phyloP scores from a whole-genome alignment of 2,888 invertebrate genomes.

The Pandemis heparana region DNA sequence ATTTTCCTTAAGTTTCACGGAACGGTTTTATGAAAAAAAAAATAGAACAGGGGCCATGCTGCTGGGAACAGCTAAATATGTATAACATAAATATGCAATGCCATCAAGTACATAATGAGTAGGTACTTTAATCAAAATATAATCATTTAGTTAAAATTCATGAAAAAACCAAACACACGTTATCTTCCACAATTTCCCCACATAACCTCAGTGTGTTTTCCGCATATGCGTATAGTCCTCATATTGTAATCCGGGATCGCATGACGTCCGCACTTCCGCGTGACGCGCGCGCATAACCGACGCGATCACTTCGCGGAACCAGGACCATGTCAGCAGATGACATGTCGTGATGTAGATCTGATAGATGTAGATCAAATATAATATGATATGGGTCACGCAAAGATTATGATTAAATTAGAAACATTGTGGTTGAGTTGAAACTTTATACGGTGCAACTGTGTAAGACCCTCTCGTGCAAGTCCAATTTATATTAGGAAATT shows the following conservation, averaged over 20 bases:
- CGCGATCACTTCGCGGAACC: conserved; percentile 31
- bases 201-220: conserved; percentile 10
- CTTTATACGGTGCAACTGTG: neutral
- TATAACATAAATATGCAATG: no score
- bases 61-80: no score
- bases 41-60: no score
- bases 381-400: conserved; percentile 14
- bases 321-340: conserved; percentile 29
- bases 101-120: no score
- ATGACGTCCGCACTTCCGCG: conserved; percentile 37
- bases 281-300: conserved; percentile 28
- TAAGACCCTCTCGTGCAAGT: neutral
- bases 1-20: no score
- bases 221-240: conserved; percentile 24
- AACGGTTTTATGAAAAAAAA: no score
- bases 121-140: no score
- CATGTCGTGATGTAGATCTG: conserved; percentile 39
- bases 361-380: conserved; percentile 28
- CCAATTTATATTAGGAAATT: neutral
- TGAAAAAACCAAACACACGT: neutral
- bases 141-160: no score
- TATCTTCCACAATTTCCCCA: neutral
- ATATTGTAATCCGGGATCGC: conserved; percentile 29
- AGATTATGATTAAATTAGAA: conserved; percentile 1
- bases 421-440: neutral